Percentiles rank a stretch among this genome's conserved stretches.
phyloP scores from a whole-genome alignment of 1,140 invertebrate genomes.

The Drosophila pruinosa region DNA sequence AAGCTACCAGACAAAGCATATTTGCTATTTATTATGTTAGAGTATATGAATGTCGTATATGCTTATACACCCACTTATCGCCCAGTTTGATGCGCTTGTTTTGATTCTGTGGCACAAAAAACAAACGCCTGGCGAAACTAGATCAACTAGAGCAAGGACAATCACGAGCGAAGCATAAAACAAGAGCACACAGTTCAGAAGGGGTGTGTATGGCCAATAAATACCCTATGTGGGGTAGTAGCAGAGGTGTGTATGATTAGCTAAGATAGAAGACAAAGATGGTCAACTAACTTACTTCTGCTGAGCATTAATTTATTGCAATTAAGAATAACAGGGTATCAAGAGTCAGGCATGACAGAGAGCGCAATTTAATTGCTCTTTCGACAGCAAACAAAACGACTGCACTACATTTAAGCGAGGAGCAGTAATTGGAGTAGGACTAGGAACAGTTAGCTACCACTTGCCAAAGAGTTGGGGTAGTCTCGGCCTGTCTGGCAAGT shows the following conservation, averaged over 20 bases:
- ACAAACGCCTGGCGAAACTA: conserved; percentile 38
- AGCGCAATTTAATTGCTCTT: conserved; percentile 50
- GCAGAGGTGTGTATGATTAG: no score
- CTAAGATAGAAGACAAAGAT: no score
- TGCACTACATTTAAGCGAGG: background rate
- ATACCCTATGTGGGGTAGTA: background rate
- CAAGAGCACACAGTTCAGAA: background rate
- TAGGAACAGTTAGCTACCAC: no score
- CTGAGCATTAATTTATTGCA: background rate
- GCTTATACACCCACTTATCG: conserved; percentile 24
- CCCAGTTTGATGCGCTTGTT: conserved; percentile 35
- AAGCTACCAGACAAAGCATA: no score
- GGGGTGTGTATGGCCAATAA: background rate
- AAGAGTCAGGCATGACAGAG: background rate
- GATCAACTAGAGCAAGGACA: conserved; percentile 60
- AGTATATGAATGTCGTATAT: background rate
- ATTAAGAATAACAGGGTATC: background rate
- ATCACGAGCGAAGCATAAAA: conserved; percentile 19
- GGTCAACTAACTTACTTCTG: no score
- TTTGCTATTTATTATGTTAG: background rate
- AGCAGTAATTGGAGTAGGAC: background rate
- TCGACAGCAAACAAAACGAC: conserved; percentile 1
- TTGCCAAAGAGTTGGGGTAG: background rate
- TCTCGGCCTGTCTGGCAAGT: conserved; percentile 27
- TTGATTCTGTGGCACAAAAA: conserved; percentile 27